Evolutionary conservation across 1,140 invertebrate genomes (phyloP), one percentile per base, ranked within the genome.

Genomic region (Spodoptera litura): DNA sequence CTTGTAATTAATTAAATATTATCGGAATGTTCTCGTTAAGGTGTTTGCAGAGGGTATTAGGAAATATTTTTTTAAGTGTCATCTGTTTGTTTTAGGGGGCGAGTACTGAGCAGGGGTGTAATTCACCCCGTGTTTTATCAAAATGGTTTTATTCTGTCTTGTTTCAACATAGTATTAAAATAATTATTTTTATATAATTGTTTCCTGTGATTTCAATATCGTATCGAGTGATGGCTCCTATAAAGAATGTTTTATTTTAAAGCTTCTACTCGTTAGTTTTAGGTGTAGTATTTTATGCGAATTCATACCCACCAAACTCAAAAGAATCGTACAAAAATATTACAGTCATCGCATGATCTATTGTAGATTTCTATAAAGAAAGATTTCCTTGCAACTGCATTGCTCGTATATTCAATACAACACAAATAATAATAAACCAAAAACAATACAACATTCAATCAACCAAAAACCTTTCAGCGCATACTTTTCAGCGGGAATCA

Each of bases 1-100:
- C 49, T 75, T 62, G 56, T 64, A 75, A 75, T 75, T 64, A 75
- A 75, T 75, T 75, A 62, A 64, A 75, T 31, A 61, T 61, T 61
- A 74, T 61, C 51, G 55, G 25, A 61, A 52, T 61, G 71, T 31
- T 59, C 56, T 61, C 10, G 56, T 49, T 27, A 74, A 51, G 55
- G 38, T 51, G 56, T 74, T 74, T 74, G 56, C 27, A 38, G 27
- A 51, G 38, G 55, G 38, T 74, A 55, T 72, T 38, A 38, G 27
- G 71, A 59, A 44, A 44, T 51, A 61, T 31, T 51, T 55, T 70
- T 72, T 61, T 61, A 51, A 72, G 31, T 72, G 68, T 27, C 56
- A 51, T 51, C 71, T 53, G 2, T 5, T 11, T 13, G 6, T 68
- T 31, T 25, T 13, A 51, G 20, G 68, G 53, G n/a, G 51, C 4